Conservation (phyloP, 2,113 vertebrate genomes). For the Apodemus sylvaticus region DNA sequence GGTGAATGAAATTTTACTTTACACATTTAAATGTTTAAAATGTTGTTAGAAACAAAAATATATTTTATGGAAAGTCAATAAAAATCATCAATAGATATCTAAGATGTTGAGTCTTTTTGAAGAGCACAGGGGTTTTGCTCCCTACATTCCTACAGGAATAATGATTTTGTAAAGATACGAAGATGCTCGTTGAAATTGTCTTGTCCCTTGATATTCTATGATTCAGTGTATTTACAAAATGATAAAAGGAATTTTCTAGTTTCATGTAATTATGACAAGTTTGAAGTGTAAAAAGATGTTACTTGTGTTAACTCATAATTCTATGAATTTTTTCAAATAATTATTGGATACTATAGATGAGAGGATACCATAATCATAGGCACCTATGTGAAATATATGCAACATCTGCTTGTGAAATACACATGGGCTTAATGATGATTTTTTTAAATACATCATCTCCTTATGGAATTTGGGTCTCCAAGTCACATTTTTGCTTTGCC, state of each 20-base stretch:
- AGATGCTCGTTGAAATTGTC: not conserved
- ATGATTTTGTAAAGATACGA: not conserved
- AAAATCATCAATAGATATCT: not conserved
- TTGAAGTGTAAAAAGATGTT: not conserved
- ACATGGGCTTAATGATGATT: not conserved
- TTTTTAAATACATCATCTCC: not conserved
- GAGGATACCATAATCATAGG: slow-evolving; percentile 20
- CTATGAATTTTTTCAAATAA: not conserved
- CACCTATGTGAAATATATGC: not conserved
- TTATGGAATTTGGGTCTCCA: not conserved
- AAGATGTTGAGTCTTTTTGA: not conserved
- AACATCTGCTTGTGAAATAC: not conserved
- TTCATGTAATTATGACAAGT: not conserved
- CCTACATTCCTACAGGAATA: not conserved
- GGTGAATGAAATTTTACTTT: not conserved
- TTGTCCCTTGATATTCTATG: not conserved
- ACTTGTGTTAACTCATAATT: not conserved
- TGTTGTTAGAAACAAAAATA: not conserved
- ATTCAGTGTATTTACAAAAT: not conserved
- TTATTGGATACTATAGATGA: slow-evolving; percentile 14
- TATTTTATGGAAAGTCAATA: not conserved
- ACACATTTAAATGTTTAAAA: not conserved
- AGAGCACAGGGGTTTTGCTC: not conserved
- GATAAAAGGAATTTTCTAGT: not conserved
- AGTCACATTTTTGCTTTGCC: too few species aligned